Evolutionary conservation across 64 coral and sea anemone genomes (phyloP).

Genomic region (Pocillopora damicornis): DNA sequence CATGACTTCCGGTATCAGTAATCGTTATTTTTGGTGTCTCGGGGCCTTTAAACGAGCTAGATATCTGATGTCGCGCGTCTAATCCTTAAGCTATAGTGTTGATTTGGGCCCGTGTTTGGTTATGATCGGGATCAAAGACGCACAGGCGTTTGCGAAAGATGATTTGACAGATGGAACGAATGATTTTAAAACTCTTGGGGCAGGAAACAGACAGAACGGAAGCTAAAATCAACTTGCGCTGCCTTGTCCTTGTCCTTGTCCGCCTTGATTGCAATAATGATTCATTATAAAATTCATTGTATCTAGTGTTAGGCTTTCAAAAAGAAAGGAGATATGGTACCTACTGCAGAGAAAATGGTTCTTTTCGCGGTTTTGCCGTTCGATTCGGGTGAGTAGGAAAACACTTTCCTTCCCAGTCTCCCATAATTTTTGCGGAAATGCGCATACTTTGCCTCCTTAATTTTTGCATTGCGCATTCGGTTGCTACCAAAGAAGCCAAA

Average conservation of each 20-base stretch:
- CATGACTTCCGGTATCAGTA: not conserved
- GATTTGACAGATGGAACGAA: not conserved
- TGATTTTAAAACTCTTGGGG: not conserved
- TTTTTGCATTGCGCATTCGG: not conserved
- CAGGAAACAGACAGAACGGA: not conserved
- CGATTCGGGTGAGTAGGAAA: not conserved
- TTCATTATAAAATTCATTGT: not conserved
- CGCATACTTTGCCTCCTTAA: not conserved
- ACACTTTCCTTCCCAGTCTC: constrained; percentile 8
- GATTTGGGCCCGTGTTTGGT: not conserved
- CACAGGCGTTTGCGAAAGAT: not conserved
- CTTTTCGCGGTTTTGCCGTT: not conserved
- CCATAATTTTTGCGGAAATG: constrained; percentile 12
- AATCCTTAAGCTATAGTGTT: not conserved
- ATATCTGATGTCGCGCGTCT: not conserved
- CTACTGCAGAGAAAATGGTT: not conserved
- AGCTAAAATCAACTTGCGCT: not conserved
- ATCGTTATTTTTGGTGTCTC: not conserved
- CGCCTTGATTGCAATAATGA: not conserved
- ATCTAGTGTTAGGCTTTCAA: not conserved
- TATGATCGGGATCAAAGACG: not conserved
- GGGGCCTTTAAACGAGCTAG: not conserved
- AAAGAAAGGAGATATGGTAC: not conserved
- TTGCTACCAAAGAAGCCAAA: not conserved
- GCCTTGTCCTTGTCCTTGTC: no score